A percentile compares a stretch with the other conserved stretches of the same genome.
Evolutionary conservation across 37 sponge, comb jelly and placozoan species (phyloP).

Genomic region (Eunapius fragilis): DNA sequence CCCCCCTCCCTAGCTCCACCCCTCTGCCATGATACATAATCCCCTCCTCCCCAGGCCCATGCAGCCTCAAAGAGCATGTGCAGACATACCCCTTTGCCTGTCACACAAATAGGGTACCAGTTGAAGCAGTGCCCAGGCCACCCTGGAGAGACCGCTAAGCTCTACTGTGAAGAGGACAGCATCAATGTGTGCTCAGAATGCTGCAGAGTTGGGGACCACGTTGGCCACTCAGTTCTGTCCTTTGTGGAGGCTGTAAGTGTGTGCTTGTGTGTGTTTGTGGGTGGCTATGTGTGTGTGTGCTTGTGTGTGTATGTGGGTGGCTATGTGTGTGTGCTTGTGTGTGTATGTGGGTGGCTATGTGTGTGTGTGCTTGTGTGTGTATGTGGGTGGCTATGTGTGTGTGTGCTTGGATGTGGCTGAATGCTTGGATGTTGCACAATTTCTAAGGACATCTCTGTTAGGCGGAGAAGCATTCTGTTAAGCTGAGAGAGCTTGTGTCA

Average conservation of each 20-base stretch:
- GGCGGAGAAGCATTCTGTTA: neutral
- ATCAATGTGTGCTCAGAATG: slow-evolving; percentile 12
- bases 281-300: neutral
- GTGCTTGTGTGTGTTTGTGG: neutral
- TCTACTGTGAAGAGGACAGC: slow-evolving; percentile 22
- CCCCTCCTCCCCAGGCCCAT: neutral
- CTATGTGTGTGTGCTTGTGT: too few species aligned
- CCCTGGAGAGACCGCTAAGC: neutral
- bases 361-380: too few species aligned
- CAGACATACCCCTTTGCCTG: neutral
- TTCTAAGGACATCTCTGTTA: neutral
- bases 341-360: too few species aligned
- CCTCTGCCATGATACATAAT: neutral
- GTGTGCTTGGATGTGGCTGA: too few species aligned
- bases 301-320: neutral
- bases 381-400: too few species aligned
- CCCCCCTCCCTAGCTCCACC: neutral
- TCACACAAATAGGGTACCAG: neutral
- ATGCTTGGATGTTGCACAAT: too few species aligned
- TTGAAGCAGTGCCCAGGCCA: slow-evolving; percentile 13
- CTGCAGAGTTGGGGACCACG: slow-evolving; percentile 1
- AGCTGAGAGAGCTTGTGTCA: neutral
- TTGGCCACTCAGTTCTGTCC: slow-evolving; percentile 3
- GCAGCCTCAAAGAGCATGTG: neutral
- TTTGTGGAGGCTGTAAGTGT: slow-evolving; percentile 28